Evolutionary conservation across 1,140 invertebrate genomes (phyloP).

Genomic region (Magallana ariakensis): DNA sequence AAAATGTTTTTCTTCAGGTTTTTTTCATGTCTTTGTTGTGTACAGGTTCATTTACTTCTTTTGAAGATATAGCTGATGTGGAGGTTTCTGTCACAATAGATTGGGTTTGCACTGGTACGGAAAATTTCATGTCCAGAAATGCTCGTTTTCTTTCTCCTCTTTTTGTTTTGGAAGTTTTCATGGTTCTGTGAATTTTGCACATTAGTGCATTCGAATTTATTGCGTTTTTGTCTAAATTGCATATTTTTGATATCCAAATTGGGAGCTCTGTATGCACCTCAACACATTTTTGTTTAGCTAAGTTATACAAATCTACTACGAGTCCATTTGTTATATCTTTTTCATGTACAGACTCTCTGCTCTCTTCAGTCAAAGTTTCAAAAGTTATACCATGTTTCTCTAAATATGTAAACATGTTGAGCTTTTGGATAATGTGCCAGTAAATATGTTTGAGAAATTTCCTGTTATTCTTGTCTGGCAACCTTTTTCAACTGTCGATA

Average conservation of each 20-base stretch:
- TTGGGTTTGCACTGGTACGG: background rate
- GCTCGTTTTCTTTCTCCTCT: conserved; percentile 4
- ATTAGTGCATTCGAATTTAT: conserved; percentile 26
- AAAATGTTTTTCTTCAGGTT: background rate
- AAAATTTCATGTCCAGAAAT: conserved; percentile 20
- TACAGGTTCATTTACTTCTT: background rate
- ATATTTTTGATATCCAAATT: conserved; percentile 18
- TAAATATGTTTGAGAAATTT: background rate
- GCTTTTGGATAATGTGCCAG: background rate
- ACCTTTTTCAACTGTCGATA: background rate
- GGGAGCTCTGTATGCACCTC: background rate
- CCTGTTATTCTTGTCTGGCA: conserved; percentile 20
- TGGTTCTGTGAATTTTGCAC: conserved; percentile 34
- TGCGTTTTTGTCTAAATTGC: background rate
- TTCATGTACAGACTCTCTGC: background rate
- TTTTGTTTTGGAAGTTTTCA: conserved; percentile 1
- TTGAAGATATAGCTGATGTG: background rate
- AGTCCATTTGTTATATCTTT: conserved; percentile 25
- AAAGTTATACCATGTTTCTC: background rate
- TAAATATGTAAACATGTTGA: background rate
- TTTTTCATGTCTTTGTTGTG: conserved; percentile 10
- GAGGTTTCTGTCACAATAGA: background rate
- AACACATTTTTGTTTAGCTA: background rate
- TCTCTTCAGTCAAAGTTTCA: background rate
- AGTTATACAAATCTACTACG: background rate